Base-by-base conservation (phyloP, 2,888 invertebrate genomes). In the Folsomia manolachei region DNA sequence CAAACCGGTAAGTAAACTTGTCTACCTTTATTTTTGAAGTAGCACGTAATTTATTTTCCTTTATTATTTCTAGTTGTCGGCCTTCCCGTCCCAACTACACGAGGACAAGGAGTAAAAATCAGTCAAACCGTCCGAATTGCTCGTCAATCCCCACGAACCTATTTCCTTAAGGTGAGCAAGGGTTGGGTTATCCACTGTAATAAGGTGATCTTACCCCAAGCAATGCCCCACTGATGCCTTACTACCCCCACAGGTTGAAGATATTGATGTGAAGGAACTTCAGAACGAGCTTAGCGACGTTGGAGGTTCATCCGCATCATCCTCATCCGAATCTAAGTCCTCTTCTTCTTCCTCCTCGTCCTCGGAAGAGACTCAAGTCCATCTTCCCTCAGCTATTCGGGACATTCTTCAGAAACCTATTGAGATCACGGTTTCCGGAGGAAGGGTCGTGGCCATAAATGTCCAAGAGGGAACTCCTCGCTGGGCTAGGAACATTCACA, bases 401-500 rank as follows among this genome's bases (percentile, higher is more conserved):
- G 18, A 1, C 7, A 25, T 61, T 7, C 52, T 71, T 23, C 11
- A 62, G 63, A 25, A n/a, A 11, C 63, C 71, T 18, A 26, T 71
- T 21, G 19, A 39, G 1, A n/a, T 51, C 25, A 2, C 39, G 18
- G 62, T 66, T 7, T 25, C 39, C 1, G 27, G n/a, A 18, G 26
- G 56, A 27, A 7, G 26, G 27, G 67, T 67, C 2, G n/a, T 26
- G n/a, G 2, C 27, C n/a, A 62, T 71, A 65, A 65, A 56, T 39
- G 71, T 71, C n/a, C 14, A 18, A 11, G 23, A 56, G 2, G 21
- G 26, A 23, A 71, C 71, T 26, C 62, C 26, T 1, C 27, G 52
- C 61, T 71, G 71, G 71, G 52, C 62, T 19, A 71, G 21, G 25
- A 71, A 71, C 52, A 51, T 61, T 62, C 19, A 39, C 0, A 7